Conservation (phyloP, 2,113 vertebrate species). For the Platichthys stellatus region DNA sequence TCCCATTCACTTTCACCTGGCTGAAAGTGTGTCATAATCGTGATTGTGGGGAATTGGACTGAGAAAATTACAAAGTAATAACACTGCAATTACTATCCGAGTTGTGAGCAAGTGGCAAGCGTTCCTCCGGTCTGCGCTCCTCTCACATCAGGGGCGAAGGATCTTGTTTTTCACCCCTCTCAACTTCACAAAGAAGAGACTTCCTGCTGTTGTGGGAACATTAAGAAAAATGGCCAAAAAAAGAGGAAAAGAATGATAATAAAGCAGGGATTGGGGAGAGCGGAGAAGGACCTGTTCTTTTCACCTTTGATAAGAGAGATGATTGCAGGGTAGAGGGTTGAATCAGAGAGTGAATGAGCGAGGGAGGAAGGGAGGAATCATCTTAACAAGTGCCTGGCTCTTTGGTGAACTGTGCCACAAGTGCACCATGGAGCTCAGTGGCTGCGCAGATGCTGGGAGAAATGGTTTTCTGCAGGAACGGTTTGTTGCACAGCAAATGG, state of each 20-base stretch:
- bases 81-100: conserved; percentile 11
- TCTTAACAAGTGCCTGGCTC: conserved; percentile 36
- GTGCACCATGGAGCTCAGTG: conserved; percentile 19
- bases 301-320: conserved; percentile 27
- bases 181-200: background rate
- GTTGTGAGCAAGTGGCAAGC: conserved; percentile 12
- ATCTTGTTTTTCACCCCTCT: background rate
- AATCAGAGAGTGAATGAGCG: conserved; percentile 37
- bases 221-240: background rate
- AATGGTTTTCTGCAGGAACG: background rate
- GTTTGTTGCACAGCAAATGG: conserved; percentile 49
- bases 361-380: conserved; percentile 2
- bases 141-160: background rate
- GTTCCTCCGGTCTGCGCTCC: conserved; percentile 15
- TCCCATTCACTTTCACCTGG: background rate
- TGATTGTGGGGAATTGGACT: conserved; percentile 7
- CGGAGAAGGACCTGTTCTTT: background rate
- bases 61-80: background rate
- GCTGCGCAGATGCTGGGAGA: conserved; percentile 14
- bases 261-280: background rate
- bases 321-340: conserved; percentile 30
- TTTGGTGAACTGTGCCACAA: conserved; percentile 44
- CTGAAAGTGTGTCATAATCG: background rate
- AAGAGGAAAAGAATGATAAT: conserved; percentile 23
- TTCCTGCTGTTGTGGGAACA: conserved; percentile 10